These are phyloP conservation scores for Archips crataeganus DNA, from an alignment of 2,888 invertebrate species.

Conservation along the genomic window DNA sequence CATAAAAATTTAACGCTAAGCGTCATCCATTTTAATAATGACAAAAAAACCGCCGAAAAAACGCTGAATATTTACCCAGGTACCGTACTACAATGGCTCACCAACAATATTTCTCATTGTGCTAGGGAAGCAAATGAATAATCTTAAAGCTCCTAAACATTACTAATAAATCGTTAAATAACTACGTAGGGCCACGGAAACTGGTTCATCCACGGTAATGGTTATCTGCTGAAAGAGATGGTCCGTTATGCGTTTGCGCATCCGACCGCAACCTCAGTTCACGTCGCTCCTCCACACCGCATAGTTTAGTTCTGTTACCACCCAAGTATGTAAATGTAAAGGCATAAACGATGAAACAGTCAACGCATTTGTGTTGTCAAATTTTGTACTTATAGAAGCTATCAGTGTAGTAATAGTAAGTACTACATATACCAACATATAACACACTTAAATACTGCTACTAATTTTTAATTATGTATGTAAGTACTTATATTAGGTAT, in stretches of 20 bases:
- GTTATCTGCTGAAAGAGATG: constrained; percentile 36
- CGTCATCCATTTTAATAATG: too few species aligned
- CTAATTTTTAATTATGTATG: neutral
- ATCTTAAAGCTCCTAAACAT: too few species aligned
- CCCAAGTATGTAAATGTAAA: neutral
- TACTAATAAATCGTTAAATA: neutral
- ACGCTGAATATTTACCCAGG: too few species aligned
- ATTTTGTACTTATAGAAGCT: neutral
- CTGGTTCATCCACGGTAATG: constrained; percentile 28
- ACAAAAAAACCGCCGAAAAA: too few species aligned
- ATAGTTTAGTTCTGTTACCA: neutral
- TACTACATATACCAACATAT: too few species aligned
- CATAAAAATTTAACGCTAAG: too few species aligned
- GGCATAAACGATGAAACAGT: neutral
- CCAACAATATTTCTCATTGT: too few species aligned
- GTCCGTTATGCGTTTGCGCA: constrained; percentile 38
- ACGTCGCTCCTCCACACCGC: constrained; percentile 3
- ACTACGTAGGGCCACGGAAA: constrained; percentile 20
- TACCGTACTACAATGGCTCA: too few species aligned
- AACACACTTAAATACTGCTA: neutral
- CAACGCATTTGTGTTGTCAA: neutral
- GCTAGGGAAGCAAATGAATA: too few species aligned
- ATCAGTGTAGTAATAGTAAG: neutral
- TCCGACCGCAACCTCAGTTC: constrained; percentile 30
- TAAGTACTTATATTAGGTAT: neutral